Conservation (phyloP, 2,888 invertebrate species). For the Leptopilina myrica region DNA sequence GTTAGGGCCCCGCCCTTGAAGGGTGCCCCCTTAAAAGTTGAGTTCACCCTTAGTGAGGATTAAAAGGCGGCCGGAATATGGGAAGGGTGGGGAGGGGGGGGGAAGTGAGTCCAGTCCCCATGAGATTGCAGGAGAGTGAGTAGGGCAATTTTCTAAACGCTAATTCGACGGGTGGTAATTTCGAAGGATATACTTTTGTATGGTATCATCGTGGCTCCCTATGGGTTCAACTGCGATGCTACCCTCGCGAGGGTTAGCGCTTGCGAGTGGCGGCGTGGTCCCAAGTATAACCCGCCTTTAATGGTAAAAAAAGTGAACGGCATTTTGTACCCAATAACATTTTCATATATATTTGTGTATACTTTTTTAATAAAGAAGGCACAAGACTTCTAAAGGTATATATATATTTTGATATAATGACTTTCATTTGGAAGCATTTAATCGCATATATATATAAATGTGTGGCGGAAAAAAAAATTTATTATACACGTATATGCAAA, state of each 20-base stretch:
- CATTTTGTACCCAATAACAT: slow-evolving; percentile 27
- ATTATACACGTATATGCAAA: neutral
- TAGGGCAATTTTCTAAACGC: slow-evolving; percentile 66
- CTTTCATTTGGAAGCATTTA: slow-evolving; percentile 18
- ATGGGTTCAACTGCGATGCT: slow-evolving; percentile 44
- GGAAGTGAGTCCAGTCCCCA: slow-evolving; percentile 52
- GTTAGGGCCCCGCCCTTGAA: slow-evolving; percentile 70
- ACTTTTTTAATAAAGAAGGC: neutral
- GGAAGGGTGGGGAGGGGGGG: neutral
- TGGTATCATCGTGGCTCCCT: slow-evolving; percentile 57
- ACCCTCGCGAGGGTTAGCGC: slow-evolving; percentile 18
- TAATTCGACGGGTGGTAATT: slow-evolving; percentile 71
- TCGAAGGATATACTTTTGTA: slow-evolving; percentile 61
- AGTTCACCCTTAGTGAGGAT: slow-evolving; percentile 51
- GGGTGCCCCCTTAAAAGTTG: slow-evolving; percentile 57
- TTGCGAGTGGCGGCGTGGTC: slow-evolving; percentile 35
- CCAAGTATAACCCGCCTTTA: slow-evolving; percentile 34
- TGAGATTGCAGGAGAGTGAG: slow-evolving; percentile 62
- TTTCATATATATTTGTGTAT: neutral
- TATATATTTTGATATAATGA: no score
- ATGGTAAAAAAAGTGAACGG: slow-evolving; percentile 38
- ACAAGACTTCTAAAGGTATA: no score
- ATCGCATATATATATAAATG: neutral
- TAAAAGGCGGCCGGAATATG: neutral
- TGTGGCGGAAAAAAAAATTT: neutral